These are phyloP conservation scores for Sandelia bainsii DNA, from an alignment of 2,797 vertebrate species.

Conservation along the genomic window DNA sequence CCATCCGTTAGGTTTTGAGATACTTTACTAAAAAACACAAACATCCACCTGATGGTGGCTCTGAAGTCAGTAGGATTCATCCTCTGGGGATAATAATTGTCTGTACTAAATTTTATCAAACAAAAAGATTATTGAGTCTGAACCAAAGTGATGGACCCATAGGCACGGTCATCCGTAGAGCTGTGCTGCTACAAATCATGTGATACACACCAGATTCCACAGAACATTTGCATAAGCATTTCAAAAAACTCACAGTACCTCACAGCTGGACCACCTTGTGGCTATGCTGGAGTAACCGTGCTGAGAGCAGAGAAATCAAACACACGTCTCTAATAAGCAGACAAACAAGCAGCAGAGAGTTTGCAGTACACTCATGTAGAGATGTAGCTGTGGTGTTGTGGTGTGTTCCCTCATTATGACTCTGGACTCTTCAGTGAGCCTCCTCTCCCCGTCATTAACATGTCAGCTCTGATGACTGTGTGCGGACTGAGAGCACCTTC, in stretches of 20 bases:
- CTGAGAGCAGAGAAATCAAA: not conserved
- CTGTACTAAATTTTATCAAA: too few species aligned
- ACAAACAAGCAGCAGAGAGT: not conserved
- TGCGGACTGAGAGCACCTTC: conserved; percentile 67
- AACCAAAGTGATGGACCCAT: too few species aligned
- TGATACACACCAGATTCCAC: not conserved
- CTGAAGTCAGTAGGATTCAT: not conserved
- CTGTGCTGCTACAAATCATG: too few species aligned
- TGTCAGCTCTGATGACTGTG: conserved; percentile 74
- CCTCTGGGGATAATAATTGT: not conserved
- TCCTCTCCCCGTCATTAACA: conserved; percentile 64
- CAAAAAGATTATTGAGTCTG: not conserved
- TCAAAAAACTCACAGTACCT: too few species aligned
- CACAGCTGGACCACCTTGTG: not conserved
- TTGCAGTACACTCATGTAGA: not conserved
- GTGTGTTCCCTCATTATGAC: conserved; percentile 31
- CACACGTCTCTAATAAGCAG: not conserved
- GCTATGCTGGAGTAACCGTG: too few species aligned
- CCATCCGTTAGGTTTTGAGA: too few species aligned
- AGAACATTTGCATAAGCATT: too few species aligned
- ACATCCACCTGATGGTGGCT: too few species aligned
- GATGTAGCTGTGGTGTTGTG: conserved; percentile 6
- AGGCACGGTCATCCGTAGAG: too few species aligned
- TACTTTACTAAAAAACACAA: too few species aligned
- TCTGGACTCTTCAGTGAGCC: conserved; percentile 27